These are phyloP conservation scores for Eulemur coronatus DNA, from an alignment of 2,797 vertebrate species.

Conservation along the genomic window DNA sequence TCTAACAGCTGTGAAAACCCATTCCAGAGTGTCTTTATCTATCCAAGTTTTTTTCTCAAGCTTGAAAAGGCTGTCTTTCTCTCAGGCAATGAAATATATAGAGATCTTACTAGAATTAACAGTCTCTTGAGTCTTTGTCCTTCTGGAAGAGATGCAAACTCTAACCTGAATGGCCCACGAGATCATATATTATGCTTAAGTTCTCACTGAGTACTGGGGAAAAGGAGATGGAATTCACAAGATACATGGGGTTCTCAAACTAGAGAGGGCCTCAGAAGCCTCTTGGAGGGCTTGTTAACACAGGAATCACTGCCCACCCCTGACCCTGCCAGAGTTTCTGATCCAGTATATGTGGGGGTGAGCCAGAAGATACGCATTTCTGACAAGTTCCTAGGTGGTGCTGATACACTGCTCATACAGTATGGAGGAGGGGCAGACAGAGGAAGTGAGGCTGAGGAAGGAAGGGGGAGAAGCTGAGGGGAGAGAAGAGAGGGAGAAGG, in stretches of 20 bases:
- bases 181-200: background rate
- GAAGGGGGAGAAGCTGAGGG: background rate
- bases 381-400: background rate
- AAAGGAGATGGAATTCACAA: conserved; percentile 20
- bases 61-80: background rate
- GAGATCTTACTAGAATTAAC: background rate
- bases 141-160: background rate
- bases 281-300: background rate
- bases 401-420: background rate
- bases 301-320: background rate
- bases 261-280: background rate
- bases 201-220: background rate
- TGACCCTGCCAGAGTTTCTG: background rate
- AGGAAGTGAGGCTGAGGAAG: background rate
- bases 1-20: background rate
- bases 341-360: background rate
- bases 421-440: background rate
- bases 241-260: background rate
- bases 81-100: background rate
- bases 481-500: background rate
- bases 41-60: background rate
- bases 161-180: background rate
- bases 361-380: background rate
- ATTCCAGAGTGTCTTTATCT: background rate
- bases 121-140: background rate